Evolutionary conservation across 37 sponge, comb jelly and placozoan genomes (phyloP).

Genomic region (Mnemiopsis leidyi): DNA sequence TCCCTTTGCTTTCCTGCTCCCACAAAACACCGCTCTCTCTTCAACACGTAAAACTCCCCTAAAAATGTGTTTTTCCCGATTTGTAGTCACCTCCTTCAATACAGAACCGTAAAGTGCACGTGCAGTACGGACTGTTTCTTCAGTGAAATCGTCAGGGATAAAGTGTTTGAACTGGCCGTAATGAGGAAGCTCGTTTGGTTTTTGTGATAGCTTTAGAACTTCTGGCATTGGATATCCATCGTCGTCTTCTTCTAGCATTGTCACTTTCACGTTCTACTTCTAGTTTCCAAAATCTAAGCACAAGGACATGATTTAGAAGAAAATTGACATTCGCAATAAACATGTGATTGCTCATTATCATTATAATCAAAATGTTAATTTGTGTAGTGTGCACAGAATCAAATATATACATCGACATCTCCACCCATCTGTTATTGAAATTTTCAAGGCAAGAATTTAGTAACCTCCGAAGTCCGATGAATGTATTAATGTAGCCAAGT

Average conservation of each 20-base stretch:
- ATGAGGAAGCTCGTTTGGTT: constrained; percentile 6
- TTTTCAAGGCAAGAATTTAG: no score
- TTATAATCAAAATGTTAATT: no score
- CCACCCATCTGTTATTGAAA: no score
- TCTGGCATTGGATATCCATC: neutral
- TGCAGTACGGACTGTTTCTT: neutral
- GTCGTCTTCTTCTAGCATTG: neutral
- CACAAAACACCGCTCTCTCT: neutral
- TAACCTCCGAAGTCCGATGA: no score
- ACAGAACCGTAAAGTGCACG: neutral
- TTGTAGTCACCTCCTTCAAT: neutral
- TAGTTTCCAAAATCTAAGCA: no score
- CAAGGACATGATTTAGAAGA: no score
- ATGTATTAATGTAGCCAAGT: no score
- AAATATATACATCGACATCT: no score
- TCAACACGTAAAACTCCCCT: neutral
- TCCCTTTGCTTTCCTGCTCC: neutral
- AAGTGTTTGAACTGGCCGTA: neutral
- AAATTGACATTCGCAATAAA: no score
- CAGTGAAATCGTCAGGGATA: constrained; percentile 17
- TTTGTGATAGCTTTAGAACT: neutral
- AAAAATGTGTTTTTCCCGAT: constrained; percentile 6
- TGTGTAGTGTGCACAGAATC: no score
- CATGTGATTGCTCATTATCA: no score
- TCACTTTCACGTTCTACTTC: no score